Evolutionary conservation across 2,888 invertebrate species (phyloP).

Genomic region (Polydrusus cervinus): DNA sequence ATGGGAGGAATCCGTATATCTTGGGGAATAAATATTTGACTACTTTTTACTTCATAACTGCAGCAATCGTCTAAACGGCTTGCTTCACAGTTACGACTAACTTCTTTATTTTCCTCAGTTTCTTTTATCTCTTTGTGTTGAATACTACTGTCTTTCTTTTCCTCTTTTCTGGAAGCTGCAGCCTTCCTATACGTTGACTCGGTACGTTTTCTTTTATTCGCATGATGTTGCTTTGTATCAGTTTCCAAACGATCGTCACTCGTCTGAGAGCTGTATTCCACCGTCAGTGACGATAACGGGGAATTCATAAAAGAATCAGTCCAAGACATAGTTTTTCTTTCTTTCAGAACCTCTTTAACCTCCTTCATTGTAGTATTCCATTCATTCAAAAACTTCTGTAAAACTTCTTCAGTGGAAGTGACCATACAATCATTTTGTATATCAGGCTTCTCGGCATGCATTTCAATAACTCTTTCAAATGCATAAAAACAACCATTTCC

Average conservation of each 20-base stretch:
- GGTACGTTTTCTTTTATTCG: background rate
- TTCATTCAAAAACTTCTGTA: too few species aligned
- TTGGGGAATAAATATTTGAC: background rate
- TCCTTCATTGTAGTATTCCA: background rate
- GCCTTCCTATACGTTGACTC: background rate
- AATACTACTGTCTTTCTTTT: background rate
- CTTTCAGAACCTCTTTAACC: background rate
- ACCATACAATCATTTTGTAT: too few species aligned
- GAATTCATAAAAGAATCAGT: too few species aligned
- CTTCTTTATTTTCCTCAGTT: too few species aligned
- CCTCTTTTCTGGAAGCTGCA: too few species aligned
- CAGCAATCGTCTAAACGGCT: too few species aligned
- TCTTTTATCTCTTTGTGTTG: too few species aligned
- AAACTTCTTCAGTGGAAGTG: too few species aligned
- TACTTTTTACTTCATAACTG: background rate
- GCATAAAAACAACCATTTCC: too few species aligned
- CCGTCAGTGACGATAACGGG: background rate
- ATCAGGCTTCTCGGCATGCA: too few species aligned
- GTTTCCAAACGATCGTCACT: background rate
- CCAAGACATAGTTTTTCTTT: too few species aligned
- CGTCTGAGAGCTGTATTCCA: background rate
- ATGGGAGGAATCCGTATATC: conserved; percentile 9
- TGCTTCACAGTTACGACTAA: background rate
- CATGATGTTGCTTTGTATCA: background rate
- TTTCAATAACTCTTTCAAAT: too few species aligned